Evolutionary conservation across 2,797 vertebrate genomes (phyloP).

Genomic region (Acrocephalus scirpaceus): DNA sequence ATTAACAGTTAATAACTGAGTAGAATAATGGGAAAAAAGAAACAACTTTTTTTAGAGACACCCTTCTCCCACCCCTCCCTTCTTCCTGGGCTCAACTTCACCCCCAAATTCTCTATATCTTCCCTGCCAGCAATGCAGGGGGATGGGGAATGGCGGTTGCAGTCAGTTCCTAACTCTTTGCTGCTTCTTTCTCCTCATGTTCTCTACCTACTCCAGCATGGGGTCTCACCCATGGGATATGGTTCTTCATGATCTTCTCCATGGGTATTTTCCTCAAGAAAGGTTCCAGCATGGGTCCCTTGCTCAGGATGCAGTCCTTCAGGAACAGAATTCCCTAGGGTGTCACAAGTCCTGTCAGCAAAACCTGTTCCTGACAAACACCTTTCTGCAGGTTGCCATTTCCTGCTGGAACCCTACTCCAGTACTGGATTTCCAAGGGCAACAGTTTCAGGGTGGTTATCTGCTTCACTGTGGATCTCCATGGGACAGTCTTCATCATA

Average conservation of each 20-base stretch:
- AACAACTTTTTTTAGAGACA: background rate
- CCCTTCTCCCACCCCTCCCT: accelerated
- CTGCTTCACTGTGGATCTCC: background rate
- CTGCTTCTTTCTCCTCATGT: background rate
- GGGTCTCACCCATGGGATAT: accelerated
- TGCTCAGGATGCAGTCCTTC: background rate
- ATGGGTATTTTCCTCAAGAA: background rate
- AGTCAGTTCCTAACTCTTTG: background rate
- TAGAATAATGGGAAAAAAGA: background rate
- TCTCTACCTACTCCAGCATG: accelerated
- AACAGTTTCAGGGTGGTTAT: background rate
- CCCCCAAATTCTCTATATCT: background rate
- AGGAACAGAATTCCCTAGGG: background rate
- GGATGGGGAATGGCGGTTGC: accelerated
- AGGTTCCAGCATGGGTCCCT: background rate
- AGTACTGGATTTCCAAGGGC: accelerated
- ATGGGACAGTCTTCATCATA: background rate
- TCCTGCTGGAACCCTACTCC: background rate
- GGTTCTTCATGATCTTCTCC: background rate
- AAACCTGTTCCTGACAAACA: background rate
- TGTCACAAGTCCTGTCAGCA: background rate
- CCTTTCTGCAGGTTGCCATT: background rate
- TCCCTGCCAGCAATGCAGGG: accelerated
- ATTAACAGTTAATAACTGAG: background rate
- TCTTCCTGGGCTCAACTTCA: background rate